Percentiles rank a stretch among this genome's conserved stretches.
phyloP scores from a whole-genome alignment of 2,888 invertebrate genomes.

The Tuta absoluta region DNA sequence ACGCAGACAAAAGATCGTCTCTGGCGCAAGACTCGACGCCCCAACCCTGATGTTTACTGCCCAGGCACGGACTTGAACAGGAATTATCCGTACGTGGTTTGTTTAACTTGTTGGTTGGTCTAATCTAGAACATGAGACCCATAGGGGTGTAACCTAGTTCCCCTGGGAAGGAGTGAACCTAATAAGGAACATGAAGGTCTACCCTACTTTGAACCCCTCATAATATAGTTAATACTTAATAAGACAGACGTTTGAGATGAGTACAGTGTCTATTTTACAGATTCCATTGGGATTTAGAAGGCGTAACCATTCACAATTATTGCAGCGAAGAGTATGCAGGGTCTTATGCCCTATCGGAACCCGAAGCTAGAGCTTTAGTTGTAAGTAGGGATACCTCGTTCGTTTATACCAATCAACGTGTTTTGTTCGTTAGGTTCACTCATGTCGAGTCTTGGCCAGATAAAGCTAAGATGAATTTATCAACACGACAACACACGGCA shows the following conservation, averaged over 20 bases:
- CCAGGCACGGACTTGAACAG: constrained; percentile 88
- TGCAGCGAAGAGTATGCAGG: constrained; percentile 82
- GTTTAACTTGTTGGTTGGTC: neutral
- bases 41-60: constrained; percentile 40
- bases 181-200: too few relatives aligned
- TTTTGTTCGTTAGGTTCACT: too few relatives aligned
- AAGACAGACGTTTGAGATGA: too few relatives aligned
- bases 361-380: constrained; percentile 84
- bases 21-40: constrained; percentile 87
- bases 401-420: too few relatives aligned
- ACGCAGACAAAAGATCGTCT: constrained; percentile 86
- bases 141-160: too few relatives aligned
- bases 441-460: too few relatives aligned
- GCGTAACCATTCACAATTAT: constrained; percentile 28
- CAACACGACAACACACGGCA: too few relatives aligned
- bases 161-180: too few relatives aligned
- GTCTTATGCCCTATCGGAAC: constrained; percentile 88
- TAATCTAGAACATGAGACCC: too few relatives aligned
- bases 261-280: neutral
- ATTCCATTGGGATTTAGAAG: neutral
- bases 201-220: neutral
- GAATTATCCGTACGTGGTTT: constrained; percentile 83
- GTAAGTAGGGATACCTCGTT: constrained; percentile 39
- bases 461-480: too few relatives aligned
- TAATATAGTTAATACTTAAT: too few relatives aligned